Percentiles rank a stretch among this genome's conserved stretches.
Evolutionary conservation across 2,888 invertebrate species (phyloP).

Genomic region (Cotesia congregata): DNA sequence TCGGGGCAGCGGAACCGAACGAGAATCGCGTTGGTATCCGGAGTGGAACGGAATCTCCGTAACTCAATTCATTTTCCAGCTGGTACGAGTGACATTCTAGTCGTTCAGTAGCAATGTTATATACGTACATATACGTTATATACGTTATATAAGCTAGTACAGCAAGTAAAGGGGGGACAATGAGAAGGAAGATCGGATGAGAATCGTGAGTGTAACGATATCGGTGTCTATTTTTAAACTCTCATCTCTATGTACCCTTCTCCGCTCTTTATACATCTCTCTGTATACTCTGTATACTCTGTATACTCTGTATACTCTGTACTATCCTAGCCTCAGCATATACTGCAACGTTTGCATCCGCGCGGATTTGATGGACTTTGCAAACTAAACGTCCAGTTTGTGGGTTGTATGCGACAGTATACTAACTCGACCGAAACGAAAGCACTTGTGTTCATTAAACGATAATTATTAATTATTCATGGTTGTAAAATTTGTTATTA

Average conservation of each 20-base stretch:
- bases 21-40: slow-evolving; percentile 38
- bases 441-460: slow-evolving; percentile 19
- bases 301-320: background rate
- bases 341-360: background rate
- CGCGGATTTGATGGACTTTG: slow-evolving; percentile 24
- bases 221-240: slow-evolving; percentile 28
- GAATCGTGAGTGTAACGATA: slow-evolving; percentile 20
- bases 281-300: background rate
- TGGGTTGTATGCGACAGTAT: background rate
- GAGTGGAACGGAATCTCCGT: slow-evolving; percentile 47
- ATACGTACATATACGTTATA: background rate
- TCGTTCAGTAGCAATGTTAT: slow-evolving; percentile 17
- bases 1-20: slow-evolving; percentile 43
- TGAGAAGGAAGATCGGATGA: slow-evolving; percentile 3
- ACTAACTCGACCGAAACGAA: background rate
- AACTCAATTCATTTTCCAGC: slow-evolving; percentile 50
- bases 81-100: slow-evolving; percentile 37
- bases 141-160: too few species aligned
- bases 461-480: slow-evolving; percentile 27
- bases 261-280: background rate
- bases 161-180: background rate
- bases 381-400: background rate
- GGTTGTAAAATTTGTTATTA: background rate
- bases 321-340: background rate
- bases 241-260: background rate